A percentile compares a stretch with the other conserved stretches of the same genome.
Evolutionary conservation across 2,113 vertebrate genomes (phyloP).

Genomic region (Ceyx cyanopectus): DNA sequence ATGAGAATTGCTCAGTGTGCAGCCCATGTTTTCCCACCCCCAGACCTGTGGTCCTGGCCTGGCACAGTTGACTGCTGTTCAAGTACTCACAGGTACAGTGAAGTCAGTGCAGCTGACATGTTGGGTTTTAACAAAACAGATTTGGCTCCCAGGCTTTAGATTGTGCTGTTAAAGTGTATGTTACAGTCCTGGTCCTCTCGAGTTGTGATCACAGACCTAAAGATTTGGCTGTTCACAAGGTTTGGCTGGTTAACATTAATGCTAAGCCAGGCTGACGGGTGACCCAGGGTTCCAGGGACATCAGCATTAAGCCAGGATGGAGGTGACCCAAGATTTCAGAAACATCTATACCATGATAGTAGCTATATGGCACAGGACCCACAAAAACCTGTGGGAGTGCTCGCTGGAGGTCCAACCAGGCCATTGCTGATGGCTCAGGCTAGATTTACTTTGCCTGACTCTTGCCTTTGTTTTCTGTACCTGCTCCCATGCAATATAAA

Average conservation of each 20-base stretch:
- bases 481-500: neutral
- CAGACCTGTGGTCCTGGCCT: neutral
- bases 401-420: neutral
- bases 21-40: neutral
- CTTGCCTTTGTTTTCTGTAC: neutral
- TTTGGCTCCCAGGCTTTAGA: neutral
- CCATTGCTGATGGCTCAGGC: fast-evolving
- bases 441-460: neutral
- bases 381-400: fast-evolving
- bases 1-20: fast-evolving
- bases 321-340: neutral
- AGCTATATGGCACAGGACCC: neutral
- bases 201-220: neutral
- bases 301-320: fast-evolving
- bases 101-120: fast-evolving
- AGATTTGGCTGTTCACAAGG: neutral
- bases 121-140: neutral
- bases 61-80: neutral
- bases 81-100: too few relatives aligned
- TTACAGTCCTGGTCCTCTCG: neutral
- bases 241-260: neutral
- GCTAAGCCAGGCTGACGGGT: neutral
- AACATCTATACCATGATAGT: neutral
- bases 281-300: neutral
- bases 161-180: neutral